phyloP scores from a whole-genome alignment of 2,888 invertebrate genomes.

The Uloborus plumipes region DNA sequence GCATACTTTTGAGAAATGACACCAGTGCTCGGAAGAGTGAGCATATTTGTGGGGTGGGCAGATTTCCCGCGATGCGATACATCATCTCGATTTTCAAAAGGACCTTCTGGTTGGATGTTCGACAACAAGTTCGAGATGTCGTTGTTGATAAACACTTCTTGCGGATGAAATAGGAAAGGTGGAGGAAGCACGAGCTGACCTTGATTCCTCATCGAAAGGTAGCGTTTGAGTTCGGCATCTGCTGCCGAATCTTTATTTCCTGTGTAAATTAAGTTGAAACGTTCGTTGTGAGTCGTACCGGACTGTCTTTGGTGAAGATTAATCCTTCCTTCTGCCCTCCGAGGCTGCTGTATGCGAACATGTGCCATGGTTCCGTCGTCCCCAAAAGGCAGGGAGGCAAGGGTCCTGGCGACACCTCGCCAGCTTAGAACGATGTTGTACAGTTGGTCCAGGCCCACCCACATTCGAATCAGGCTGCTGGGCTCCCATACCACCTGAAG shows the following conservation, averaged over 20 bases:
- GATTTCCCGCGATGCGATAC: not conserved
- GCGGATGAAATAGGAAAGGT: conserved; percentile 5
- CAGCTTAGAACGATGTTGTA: conserved; percentile 49
- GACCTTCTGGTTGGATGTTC: not conserved
- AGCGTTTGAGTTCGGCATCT: not conserved
- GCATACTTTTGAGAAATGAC: no score
- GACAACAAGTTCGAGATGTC: not conserved
- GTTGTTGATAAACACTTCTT: conserved; percentile 1
- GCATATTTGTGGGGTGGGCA: no score
- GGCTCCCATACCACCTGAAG: conserved; percentile 55
- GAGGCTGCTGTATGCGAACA: conserved; percentile 32
- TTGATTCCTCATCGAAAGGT: no score
- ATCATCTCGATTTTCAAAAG: conserved; percentile 2
- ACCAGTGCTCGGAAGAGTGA: no score
- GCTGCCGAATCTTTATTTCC: not conserved
- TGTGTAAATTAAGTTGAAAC: conserved; percentile 42
- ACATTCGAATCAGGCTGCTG: conserved; percentile 40
- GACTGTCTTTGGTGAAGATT: conserved; percentile 6
- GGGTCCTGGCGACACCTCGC: conserved; percentile 22
- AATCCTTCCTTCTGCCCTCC: not conserved
- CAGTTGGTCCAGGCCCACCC: conserved; percentile 50
- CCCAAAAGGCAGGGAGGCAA: conserved; percentile 33
- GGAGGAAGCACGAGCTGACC: not conserved
- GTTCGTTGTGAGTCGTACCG: conserved; percentile 30
- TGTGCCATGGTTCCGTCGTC: conserved; percentile 29